These are phyloP conservation scores for Ramphastos sulfuratus DNA, from an alignment of 2,113 vertebrate species.

Conservation along the genomic window DNA sequence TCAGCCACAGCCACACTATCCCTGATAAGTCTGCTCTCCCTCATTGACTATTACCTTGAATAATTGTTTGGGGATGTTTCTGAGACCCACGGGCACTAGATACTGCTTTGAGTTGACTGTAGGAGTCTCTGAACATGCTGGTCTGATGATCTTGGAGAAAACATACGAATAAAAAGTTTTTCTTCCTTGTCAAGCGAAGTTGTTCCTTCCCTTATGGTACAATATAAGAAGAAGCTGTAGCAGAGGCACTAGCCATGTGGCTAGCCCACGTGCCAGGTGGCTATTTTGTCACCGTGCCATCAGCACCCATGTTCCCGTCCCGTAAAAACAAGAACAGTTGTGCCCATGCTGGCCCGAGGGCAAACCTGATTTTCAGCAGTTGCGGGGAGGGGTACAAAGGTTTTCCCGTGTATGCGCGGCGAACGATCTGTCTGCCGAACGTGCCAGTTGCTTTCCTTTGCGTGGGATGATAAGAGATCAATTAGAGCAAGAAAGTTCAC, in stretches of 20 bases:
- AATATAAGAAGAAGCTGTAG: not conserved
- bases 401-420: not conserved
- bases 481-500: slow-evolving; percentile 68
- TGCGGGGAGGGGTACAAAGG: not conserved
- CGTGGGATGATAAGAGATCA: slow-evolving; percentile 63
- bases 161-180: not conserved
- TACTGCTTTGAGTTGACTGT: not conserved
- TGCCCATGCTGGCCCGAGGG: not conserved
- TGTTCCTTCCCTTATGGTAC: slow-evolving; percentile 5
- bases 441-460: slow-evolving; percentile 52
- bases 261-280: slow-evolving; percentile 12
- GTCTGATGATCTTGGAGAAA: not conserved
- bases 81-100: not conserved
- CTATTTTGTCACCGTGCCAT: not conserved
- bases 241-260: not conserved
- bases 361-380: not conserved
- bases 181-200: not conserved
- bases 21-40: not conserved
- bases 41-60: accelerated
- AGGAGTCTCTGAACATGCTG: not conserved
- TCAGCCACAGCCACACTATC: not conserved
- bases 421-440: slow-evolving; percentile 27
- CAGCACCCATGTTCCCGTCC: not conserved
- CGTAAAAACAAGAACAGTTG: not conserved
- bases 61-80: not conserved